Evolutionary conservation across 2,797 vertebrate genomes (phyloP).

Genomic region (Amblyraja radiata): DNA sequence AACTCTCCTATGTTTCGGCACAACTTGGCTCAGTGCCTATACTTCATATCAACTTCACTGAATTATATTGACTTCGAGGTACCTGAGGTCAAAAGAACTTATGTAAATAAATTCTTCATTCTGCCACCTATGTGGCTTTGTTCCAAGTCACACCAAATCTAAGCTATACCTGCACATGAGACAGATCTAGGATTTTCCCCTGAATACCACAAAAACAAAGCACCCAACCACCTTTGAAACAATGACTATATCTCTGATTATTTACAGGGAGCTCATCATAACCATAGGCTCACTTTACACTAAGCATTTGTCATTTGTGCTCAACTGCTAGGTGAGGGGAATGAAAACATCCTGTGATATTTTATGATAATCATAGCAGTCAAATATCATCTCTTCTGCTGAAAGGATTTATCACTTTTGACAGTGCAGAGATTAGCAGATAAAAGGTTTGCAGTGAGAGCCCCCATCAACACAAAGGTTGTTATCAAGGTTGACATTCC

Average conservation of each 20-base stretch:
- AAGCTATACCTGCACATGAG: not conserved
- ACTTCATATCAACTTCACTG: not conserved
- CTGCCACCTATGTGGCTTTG: not conserved
- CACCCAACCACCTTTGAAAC: not conserved
- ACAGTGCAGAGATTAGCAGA: not conserved
- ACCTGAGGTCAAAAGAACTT: not conserved
- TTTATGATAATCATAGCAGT: not conserved
- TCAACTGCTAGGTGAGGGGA: not conserved
- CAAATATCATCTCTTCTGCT: constrained; percentile 29
- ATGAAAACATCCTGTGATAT: constrained; percentile 37
- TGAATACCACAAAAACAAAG: constrained; percentile 1
- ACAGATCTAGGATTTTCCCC: not conserved
- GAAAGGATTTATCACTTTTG: constrained; percentile 18
- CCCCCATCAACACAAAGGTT: not conserved
- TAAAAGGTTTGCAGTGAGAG: constrained; percentile 20
- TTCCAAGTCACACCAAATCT: not conserved
- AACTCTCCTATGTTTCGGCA: not conserved
- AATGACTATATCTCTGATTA: constrained; percentile 27
- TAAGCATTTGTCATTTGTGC: not conserved
- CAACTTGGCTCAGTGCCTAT: not conserved
- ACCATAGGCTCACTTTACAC: not conserved
- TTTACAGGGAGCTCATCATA: not conserved
- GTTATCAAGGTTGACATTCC: constrained; percentile 15
- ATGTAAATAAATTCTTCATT: not conserved
- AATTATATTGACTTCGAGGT: not conserved